Base-by-base conservation (phyloP, 2,888 invertebrate genomes). In the Ochropleura plecta region DNA sequence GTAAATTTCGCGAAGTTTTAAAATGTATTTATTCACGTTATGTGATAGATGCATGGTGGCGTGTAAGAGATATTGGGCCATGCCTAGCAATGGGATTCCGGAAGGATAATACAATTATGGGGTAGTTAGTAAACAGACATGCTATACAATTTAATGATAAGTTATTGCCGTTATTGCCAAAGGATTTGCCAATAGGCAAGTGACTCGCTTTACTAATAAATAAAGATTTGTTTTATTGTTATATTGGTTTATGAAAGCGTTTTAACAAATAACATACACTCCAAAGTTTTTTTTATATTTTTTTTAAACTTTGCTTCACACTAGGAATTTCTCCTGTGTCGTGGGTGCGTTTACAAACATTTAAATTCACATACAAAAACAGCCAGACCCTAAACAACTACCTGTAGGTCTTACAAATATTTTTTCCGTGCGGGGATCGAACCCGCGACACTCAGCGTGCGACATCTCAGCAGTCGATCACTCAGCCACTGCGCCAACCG, bases 1-100 rank as follows among this genome's bases (percentile, higher is more conserved):
- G 10, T 1, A 46, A 48, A 9, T 49, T 51, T 64, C 49, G 12
- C 51, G 12, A 40, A 46, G n/a, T 57, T 72, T n/a, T 0, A 72
- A 79, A 0, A 44, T 78, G 48, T 55, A 46, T 62, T 53, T 62
- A 51, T 62, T 44, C 6, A 55, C 40, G 57, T 44, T 55, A 30
- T 46, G 10, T 18, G 3, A 0, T 55, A 0, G n/a, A 60, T 18
- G 51, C 51, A 30, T 49, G 42, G 63, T 40, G 16, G 9, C 9
- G 16, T 40, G 0, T 16, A n/a, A 49, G 73, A 70, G 4, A 48
- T 0, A 18, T 30, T 0, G 16, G 1, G 8, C 5, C 46, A 46
- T 10, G 62, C 4, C 18, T 7, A 18, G 7, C 7, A 30, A 60
- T 46, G n/a, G 10, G 40, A 46, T 12, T 14, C 6, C 12, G 55